Percentiles rank a stretch among this genome's conserved stretches.
Conservation (phyloP, 2,888 invertebrate species). For the Empis livida region DNA sequence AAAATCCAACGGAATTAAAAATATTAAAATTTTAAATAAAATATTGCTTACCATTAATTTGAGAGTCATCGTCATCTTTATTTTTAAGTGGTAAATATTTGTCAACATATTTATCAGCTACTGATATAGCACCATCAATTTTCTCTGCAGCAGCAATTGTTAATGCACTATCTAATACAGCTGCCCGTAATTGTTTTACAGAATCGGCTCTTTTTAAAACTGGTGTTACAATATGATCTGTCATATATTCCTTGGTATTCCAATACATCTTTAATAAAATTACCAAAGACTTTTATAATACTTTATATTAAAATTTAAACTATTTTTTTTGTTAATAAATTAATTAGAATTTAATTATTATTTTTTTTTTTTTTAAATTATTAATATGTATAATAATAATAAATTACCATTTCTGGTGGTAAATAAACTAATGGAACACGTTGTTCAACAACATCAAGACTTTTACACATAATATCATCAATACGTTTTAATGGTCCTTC, state of each 20-base stretch:
- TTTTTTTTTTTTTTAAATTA: not conserved
- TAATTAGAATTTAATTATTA: not conserved
- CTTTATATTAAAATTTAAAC: slow-evolving; percentile 6
- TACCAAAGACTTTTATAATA: slow-evolving; percentile 17
- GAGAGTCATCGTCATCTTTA: slow-evolving; percentile 44
- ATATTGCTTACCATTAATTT: slow-evolving; percentile 40
- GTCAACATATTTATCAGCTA: slow-evolving; percentile 71
- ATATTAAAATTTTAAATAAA: not conserved
- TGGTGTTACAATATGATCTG: slow-evolving; percentile 47
- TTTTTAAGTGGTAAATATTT: slow-evolving; percentile 54
- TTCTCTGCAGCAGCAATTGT: slow-evolving; percentile 61
- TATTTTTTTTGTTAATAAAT: slow-evolving; percentile 4
- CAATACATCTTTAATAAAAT: slow-evolving; percentile 53
- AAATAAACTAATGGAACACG: slow-evolving; percentile 68
- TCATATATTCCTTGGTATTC: slow-evolving; percentile 65
- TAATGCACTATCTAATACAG: slow-evolving; percentile 55
- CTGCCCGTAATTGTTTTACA: slow-evolving; percentile 62
- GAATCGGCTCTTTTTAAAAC: slow-evolving; percentile 70
- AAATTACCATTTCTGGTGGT: slow-evolving; percentile 70
- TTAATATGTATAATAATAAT: not conserved
- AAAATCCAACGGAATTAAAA: too few relatives aligned
- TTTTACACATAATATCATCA: slow-evolving; percentile 66
- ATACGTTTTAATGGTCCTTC: slow-evolving; percentile 59
- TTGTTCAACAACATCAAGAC: slow-evolving; percentile 74
- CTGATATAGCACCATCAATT: slow-evolving; percentile 60